A percentile compares a stretch with the other conserved stretches of the same genome.
phyloP scores from a whole-genome alignment of 35 echinoderm and acorn worm genomes.

The Lytechinus variegatus region DNA sequence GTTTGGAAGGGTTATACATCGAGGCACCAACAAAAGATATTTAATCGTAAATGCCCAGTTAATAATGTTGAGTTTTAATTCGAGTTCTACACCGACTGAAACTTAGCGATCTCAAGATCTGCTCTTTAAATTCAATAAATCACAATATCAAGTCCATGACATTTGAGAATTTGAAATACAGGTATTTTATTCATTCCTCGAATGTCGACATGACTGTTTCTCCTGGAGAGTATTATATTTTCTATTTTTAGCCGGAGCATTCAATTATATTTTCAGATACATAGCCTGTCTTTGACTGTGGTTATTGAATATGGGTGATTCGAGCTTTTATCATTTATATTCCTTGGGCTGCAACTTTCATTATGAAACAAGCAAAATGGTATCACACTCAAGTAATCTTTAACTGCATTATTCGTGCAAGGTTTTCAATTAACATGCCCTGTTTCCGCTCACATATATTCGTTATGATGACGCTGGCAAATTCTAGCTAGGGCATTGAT shows the following conservation, averaged over 20 bases:
- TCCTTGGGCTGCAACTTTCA: not conserved
- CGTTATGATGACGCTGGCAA: not conserved
- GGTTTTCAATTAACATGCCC: conserved; percentile 2
- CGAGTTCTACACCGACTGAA: not conserved
- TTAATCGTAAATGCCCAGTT: no score
- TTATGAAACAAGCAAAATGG: not conserved
- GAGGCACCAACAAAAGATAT: no score
- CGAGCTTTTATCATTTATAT: not conserved
- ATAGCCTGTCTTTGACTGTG: not conserved
- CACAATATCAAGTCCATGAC: conserved; percentile 10
- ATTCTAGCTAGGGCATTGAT: not conserved
- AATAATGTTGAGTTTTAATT: not conserved
- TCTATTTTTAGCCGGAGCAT: not conserved
- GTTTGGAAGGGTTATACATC: no score
- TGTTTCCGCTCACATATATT: not conserved
- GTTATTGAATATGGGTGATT: not conserved
- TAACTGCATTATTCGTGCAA: not conserved
- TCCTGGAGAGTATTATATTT: not conserved
- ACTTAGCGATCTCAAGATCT: not conserved
- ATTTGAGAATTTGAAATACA: not conserved
- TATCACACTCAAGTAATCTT: not conserved
- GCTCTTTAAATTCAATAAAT: not conserved
- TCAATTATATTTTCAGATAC: conserved; percentile 6
- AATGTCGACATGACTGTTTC: not conserved
- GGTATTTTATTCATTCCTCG: not conserved